Base-by-base conservation (phyloP, 2,888 invertebrate species). In the Coecobrya sp. region DNA sequence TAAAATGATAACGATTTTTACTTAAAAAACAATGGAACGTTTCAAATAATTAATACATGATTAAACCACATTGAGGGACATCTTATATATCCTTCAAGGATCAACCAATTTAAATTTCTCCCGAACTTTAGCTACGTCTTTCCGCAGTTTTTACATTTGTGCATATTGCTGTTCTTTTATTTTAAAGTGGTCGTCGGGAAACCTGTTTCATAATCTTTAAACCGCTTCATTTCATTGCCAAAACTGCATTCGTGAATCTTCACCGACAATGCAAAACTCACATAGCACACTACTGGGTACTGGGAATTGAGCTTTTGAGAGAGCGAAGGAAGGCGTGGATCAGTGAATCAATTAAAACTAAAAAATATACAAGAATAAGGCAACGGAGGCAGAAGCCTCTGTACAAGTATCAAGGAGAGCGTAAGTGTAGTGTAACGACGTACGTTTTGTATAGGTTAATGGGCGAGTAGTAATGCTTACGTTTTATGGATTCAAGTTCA, bases 391-490 rank as follows among this genome's bases (percentile, higher is more conserved):
- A 76, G 11, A 22, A 76, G 73, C 13, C 22, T 11, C 52, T 22
- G 25, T 52, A 52, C 52, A 73, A 19, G 16, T 27, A 73, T 76
- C 22, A 76, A 52, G 25, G 49, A 27, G 49, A 89, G 70, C 19
- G 55, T 25, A 89, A 88, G 79, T 68, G 65, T 82, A 36, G 62
- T 90, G 62, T 73, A 90, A 84, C 86, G 86, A 82, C 27, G 49
- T 27, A 30, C 90, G 49, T 85, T 85, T 90, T 90, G 85, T 85
- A 85, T 90, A 85, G 90, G 85, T 84, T 85, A 90, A 84, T 90
- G 76, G 85, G 90, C 73, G 76, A 90, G 70, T 84, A 84, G 81
- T 89, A 89, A 81, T 30, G 73, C 85, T 55, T 70, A 84, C 84
- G 36, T 55, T 86, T 85, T 52, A 85, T 85, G 76, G 76, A 85